Evolutionary conservation across 2,113 vertebrate species (phyloP).

Genomic region (Zapornia atra): DNA sequence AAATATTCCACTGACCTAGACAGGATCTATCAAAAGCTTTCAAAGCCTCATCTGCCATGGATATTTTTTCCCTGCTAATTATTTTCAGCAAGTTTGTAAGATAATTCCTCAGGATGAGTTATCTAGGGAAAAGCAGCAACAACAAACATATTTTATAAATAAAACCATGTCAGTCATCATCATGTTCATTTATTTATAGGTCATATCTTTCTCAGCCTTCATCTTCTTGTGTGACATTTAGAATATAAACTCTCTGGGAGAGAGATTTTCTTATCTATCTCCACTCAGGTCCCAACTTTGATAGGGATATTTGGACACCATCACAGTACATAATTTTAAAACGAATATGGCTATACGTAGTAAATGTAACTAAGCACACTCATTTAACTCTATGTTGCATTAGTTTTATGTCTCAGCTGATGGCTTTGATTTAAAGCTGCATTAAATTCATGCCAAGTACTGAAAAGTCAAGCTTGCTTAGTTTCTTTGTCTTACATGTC

Average conservation of each 20-base stretch:
- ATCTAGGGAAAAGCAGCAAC: slow-evolving; percentile 9
- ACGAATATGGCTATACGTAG: background rate
- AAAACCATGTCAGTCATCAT: slow-evolving; percentile 13
- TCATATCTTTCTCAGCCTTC: background rate
- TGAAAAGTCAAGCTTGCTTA: background rate
- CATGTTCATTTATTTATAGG: slow-evolving; percentile 17
- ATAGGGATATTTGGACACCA: background rate
- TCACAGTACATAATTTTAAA: background rate
- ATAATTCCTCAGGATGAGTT: background rate
- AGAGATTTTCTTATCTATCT: background rate
- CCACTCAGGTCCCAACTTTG: background rate
- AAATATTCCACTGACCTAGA: slow-evolving; percentile 38
- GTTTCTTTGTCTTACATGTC: background rate
- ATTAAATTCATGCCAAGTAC: background rate
- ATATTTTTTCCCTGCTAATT: slow-evolving; percentile 29
- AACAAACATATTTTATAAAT: slow-evolving; percentile 30
- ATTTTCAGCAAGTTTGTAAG: slow-evolving; percentile 13
- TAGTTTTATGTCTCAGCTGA: background rate
- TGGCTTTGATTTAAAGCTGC: background rate
- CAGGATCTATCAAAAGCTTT: slow-evolving; percentile 25
- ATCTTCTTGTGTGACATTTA: background rate
- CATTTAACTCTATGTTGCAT: background rate
- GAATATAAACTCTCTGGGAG: background rate
- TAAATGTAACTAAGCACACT: background rate
- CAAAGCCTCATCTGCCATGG: background rate